Evolutionary conservation across 1,140 invertebrate genomes (phyloP).

Genomic region (Brachystomella parvula): DNA sequence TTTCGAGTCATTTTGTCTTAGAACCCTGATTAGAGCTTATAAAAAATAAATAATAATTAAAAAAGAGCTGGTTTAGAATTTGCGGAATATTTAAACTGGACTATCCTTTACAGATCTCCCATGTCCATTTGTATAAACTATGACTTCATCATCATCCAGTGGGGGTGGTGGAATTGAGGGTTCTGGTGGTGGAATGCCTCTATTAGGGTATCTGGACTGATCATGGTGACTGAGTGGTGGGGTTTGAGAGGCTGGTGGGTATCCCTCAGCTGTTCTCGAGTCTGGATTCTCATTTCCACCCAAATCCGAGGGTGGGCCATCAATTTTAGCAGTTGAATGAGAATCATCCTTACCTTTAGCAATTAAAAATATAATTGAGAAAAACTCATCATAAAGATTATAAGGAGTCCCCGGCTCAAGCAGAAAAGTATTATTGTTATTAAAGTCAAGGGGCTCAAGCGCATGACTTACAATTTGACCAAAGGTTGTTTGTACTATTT

Average conservation of each 20-base stretch:
- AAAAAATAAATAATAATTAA: too few relatives aligned
- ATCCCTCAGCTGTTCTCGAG: background rate
- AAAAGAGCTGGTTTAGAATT: background rate
- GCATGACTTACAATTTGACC: constrained; percentile 11
- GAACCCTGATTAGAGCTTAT: too few relatives aligned
- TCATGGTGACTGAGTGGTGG: constrained; percentile 24
- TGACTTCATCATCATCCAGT: constrained; percentile 27
- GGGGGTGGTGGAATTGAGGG: constrained; percentile 36
- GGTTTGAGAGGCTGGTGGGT: constrained; percentile 18
- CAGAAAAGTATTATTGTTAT: too few relatives aligned
- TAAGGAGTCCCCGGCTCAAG: too few relatives aligned
- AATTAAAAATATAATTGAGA: constrained; percentile 29
- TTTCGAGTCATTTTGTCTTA: too few relatives aligned
- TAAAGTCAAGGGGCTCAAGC: too few relatives aligned
- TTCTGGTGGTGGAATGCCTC: constrained; percentile 32
- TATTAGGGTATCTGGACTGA: constrained; percentile 24
- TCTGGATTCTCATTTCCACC: constrained; percentile 34
- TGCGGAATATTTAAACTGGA: constrained; percentile 35
- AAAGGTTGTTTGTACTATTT: constrained; percentile 1
- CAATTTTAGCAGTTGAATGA: constrained; percentile 35
- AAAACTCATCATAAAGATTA: constrained; percentile 25
- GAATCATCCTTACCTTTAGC: constrained; percentile 26
- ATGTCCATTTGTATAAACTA: constrained; percentile 24
- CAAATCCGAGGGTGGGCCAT: constrained; percentile 24
- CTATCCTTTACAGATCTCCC: constrained; percentile 37